Conservation (phyloP, 64 coral and sea anemone species). For the Anthopleura sola region DNA sequence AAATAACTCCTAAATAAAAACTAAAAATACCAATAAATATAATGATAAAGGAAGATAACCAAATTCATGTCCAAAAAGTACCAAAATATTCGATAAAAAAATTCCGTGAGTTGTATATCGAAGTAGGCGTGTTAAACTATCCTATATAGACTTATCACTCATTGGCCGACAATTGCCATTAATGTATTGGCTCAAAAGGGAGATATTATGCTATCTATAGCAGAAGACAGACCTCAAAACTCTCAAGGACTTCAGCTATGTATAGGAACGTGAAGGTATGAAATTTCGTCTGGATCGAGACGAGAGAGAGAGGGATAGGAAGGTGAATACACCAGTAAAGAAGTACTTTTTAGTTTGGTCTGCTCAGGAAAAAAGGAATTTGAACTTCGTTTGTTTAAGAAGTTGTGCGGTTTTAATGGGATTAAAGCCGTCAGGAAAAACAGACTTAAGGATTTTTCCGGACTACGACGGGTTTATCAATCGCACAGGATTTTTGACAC, state of each 20-base stretch:
- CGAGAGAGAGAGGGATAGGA: neutral
- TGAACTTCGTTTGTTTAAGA: neutral
- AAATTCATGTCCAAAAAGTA: neutral
- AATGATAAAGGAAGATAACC: neutral
- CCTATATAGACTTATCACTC: neutral
- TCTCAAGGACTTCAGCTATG: neutral
- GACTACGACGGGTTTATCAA: neutral
- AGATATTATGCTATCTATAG: neutral
- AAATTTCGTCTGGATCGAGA: neutral
- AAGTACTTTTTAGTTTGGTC: neutral
- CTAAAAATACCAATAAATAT: neutral
- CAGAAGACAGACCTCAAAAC: neutral
- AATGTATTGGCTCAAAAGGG: neutral
- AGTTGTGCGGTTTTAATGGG: neutral
- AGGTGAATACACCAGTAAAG: no score
- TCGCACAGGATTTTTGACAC: neutral
- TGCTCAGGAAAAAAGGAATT: neutral
- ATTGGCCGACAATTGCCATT: neutral
- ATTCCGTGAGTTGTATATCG: neutral
- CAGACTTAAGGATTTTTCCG: neutral
- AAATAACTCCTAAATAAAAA: neutral
- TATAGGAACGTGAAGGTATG: neutral
- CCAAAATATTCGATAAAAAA: neutral
- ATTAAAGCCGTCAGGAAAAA: neutral
- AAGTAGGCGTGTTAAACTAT: neutral